Evolutionary conservation across 2,113 vertebrate genomes (phyloP), one percentile per base, ranked within the genome.

Genomic region (Protomyctophum bolini): DNA sequence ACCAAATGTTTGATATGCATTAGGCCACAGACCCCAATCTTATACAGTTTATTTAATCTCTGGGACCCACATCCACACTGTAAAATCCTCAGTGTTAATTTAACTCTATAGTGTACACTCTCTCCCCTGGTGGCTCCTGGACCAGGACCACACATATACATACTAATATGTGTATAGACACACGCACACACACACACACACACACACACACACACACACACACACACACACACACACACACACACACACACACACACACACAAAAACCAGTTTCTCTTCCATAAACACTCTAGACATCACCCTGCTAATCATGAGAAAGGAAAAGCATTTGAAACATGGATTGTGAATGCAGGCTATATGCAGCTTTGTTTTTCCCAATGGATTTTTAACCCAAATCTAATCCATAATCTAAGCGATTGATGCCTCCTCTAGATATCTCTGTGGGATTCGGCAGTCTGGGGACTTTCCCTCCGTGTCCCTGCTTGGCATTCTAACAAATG

Each of bases 401-500:
- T 33, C 14, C 1, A 3, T 6, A 63, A 49, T 59, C 14, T 62
- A 8, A 60, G 10, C 10, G 49, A 9, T 50, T 50, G 49, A 50
- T 50, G 49, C 49, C 10, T 50, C 49, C 49, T 7, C 10, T 41
- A 1, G 1, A 41, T 41, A 41, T 41, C 33, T 41, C 33, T 41
- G 33, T 33, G 33, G 33, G 52, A 11, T n/a, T n/a, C 41, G 63
- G 51, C 29, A 72, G 66, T 5, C 10, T 80, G 77, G 73, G 77
- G 66, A 79, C 28, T 63, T 4, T 54, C 51, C 72, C 61, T 55
- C 63, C 1, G 50, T 6, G 59, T 50, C 73, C 59, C 68, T 47
- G 52, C 68, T 66, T 60, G 69, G 66, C 81, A 54, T 76, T 11
- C 55, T 75, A 84, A 86, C 83, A 87, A 89, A 88, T 81, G 81